Base-by-base conservation (phyloP, 2,888 invertebrate genomes). In the Exocentrus adspersus region DNA sequence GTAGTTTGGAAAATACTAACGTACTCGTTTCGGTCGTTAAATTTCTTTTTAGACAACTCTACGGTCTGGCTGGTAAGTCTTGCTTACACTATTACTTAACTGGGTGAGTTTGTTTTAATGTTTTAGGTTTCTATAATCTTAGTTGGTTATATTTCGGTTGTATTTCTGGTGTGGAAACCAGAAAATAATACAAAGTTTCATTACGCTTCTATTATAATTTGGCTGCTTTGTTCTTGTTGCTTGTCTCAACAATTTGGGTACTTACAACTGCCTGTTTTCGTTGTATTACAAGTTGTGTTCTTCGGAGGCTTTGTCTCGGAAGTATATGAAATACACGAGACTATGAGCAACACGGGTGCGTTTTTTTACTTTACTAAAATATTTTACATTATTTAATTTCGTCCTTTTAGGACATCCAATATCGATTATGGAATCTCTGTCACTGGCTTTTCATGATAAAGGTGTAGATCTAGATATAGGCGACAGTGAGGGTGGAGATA, bases 161-260 rank as follows among this genome's bases (percentile, higher is more conserved):
- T 95, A 0, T 87, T 89, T 68, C 84, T 92, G 53, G 85, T 91
- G 71, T 96, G 95, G 95, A 90, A 86, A 30, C 90, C 90, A 1
- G 85, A 89, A 65, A 89, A 90, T 65, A 88, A 89, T 14, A 82
- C 83, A 4, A 83, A 86, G 58, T 91, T 93, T 77, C 87, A 90
- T 41, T 85, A 89, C 52, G 87, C 88, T 7, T 90, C 95, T 0
- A 89, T 89, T 69, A 82, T 87, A 1, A 81, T 92, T 17, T 96
- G 95, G 95, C 82, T 93, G 10, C 84, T 92, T 2, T 82, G 93
- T 28, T 88, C 92, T 16, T 88, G 93, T 70, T 93, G 90, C 77
- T 74, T 92, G 9, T 90, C 94, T 46, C 90, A 92, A 72, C 85
- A 91, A 32, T 87, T 92, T 1, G 93, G 93, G 0, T 86, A 90